Evolutionary conservation across 1,140 invertebrate species (phyloP), one percentile per base, ranked within the genome.

Genomic region (Melitaea cinxia): DNA sequence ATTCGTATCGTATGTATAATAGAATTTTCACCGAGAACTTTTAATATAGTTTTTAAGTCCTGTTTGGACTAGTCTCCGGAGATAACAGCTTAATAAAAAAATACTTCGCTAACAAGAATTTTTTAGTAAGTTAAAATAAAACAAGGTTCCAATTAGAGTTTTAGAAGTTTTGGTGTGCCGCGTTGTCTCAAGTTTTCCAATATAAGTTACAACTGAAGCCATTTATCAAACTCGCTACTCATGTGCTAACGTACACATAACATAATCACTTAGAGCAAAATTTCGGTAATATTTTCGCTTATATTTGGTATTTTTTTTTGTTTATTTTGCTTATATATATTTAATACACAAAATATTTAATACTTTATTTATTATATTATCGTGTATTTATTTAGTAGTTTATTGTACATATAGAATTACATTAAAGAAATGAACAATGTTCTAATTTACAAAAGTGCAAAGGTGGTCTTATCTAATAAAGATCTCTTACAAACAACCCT

Each of bases 151-250:
- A 59, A 50, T 50, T 30, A 35, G 28, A 59, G 57, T 59, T 50
- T 50, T 7, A 15, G 21, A 59, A 35, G 1, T 50, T 30, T 30
- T 45, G 45, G 50, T 59, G 45, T 39, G 37, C n/a, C 23, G 54
- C 39, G 45, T 60, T 60, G 58, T 60, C 47, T 35, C 58, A 60
- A 60, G 58, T 60, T 60, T 60, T 60, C 58, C 58, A 60, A 60
- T 60, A 60, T 60, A 60, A 60, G 58, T 60, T 50, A 45, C 47
- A 49, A 52, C 37, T 4, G 47, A 2, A 52, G 47, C 58, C 45
- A 60, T 60, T 60, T 60, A 60, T 60, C 58, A 60, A 60, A 35
- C 47, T 35, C 30, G 47, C 24, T 45, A 17, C 47, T 45, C 45
- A 52, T 60, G 58, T 28, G 58, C 15, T 52, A 47, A 59, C 58